A percentile compares a stretch with the other conserved stretches of the same genome.
Conservation (phyloP, 92 coral and sea anemone species). For the Palythoa heliodiscus region DNA sequence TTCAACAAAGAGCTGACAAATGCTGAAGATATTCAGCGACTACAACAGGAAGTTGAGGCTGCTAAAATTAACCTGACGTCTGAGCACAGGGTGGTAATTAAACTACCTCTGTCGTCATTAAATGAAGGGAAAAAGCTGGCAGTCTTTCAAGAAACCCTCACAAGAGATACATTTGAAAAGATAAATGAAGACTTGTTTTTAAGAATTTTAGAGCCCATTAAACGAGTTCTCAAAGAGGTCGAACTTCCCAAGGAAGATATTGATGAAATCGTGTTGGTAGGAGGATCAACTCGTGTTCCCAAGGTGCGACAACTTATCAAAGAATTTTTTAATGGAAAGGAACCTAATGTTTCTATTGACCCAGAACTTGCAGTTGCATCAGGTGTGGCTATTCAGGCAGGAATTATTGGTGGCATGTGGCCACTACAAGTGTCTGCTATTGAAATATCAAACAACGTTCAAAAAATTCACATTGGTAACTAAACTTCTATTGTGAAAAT, state of each 20-base stretch:
- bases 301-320: slow-evolving; percentile 81
- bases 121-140: slow-evolving; percentile 68
- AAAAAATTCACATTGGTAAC: slow-evolving; percentile 71
- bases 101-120: slow-evolving; percentile 70
- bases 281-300: slow-evolving; percentile 95
- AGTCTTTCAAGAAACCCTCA: slow-evolving; percentile 70
- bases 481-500: neutral
- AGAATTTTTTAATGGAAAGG: slow-evolving; percentile 88
- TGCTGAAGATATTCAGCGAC: slow-evolving; percentile 85
- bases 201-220: slow-evolving; percentile 82
- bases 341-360: slow-evolving; percentile 93
- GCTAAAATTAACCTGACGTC: slow-evolving; percentile 84
- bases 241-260: slow-evolving; percentile 73
- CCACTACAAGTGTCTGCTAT: slow-evolving; percentile 98
- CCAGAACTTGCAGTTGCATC: slow-evolving; percentile 98
- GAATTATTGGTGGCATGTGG: slow-evolving; percentile 99
- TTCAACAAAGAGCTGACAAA: slow-evolving; percentile 71
- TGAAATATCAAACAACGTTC: slow-evolving; percentile 78
- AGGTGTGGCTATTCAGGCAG: slow-evolving; percentile 98
- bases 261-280: slow-evolving; percentile 93
- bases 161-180: slow-evolving; percentile 86
- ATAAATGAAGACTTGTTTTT: slow-evolving; percentile 86
- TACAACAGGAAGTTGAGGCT: slow-evolving; percentile 89
- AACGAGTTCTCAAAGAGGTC: slow-evolving; percentile 82
- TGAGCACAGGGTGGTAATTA: slow-evolving; percentile 54